Evolutionary conservation across 2,113 vertebrate genomes (phyloP).

Genomic region (Thomomys bottae): DNA sequence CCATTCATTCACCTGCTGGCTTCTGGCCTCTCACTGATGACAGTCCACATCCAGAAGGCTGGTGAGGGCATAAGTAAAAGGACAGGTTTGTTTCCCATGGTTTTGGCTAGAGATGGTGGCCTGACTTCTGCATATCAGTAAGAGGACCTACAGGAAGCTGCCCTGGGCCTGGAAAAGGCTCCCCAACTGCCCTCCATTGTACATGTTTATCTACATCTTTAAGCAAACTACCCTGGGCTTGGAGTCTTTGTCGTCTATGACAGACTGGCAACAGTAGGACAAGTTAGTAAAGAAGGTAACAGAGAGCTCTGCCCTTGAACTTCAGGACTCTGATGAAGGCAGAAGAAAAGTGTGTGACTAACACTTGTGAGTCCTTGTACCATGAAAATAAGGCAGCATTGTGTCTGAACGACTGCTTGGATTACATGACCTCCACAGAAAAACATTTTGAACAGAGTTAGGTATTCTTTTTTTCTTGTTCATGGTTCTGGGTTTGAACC

Average conservation of each 20-base stretch:
- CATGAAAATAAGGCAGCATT: neutral
- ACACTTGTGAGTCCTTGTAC: neutral
- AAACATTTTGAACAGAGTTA: no score
- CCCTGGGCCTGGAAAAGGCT: neutral
- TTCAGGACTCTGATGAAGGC: neutral
- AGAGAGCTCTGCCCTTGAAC: neutral
- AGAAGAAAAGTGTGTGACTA: neutral
- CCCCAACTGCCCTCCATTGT: no score
- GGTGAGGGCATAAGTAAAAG: neutral
- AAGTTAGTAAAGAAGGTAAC: rapidly evolving
- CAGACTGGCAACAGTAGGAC: neutral
- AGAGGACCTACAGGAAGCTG: neutral
- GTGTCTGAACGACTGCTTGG: neutral
- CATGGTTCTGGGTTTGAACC: no score
- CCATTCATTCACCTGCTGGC: constrained; percentile 71
- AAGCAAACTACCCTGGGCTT: neutral
- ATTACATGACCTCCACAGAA: neutral
- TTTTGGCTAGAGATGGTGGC: constrained; percentile 43
- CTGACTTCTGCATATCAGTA: constrained; percentile 29
- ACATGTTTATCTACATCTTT: neutral
- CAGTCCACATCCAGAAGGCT: neutral
- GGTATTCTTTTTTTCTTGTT: no score
- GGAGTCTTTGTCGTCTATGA: neutral
- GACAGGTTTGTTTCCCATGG: constrained; percentile 30
- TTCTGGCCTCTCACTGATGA: constrained; percentile 22